Conservation (phyloP, 2,113 vertebrate species). For the Ammospiza caudacuta region DNA sequence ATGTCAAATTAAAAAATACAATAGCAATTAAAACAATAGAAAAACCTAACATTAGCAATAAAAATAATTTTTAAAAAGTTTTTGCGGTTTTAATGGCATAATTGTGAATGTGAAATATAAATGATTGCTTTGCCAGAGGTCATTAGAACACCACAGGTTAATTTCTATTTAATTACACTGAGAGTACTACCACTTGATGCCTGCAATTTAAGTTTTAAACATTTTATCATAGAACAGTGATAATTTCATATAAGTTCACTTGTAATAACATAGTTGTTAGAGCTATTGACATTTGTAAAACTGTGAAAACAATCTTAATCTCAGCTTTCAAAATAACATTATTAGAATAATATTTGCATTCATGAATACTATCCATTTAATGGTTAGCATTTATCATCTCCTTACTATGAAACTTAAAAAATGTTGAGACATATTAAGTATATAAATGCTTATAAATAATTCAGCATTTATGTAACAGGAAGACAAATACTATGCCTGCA, state of each 20-base stretch:
- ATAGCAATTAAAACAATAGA: background rate
- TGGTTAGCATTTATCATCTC: background rate
- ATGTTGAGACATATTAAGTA: background rate
- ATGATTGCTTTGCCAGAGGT: background rate
- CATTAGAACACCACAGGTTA: background rate
- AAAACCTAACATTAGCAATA: background rate
- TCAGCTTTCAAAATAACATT: background rate
- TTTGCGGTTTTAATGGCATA: background rate
- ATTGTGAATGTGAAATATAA: background rate
- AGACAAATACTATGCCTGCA: background rate
- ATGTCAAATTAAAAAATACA: background rate
- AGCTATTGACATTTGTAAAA: background rate
- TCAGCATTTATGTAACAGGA: background rate
- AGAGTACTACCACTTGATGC: background rate
- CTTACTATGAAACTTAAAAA: background rate
- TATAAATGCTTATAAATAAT: background rate
- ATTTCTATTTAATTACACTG: constrained; percentile 13
- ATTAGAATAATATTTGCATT: background rate
- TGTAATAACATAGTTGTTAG: background rate
- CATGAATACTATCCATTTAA: background rate
- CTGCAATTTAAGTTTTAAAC: background rate
- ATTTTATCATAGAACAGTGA: background rate
- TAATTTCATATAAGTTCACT: background rate
- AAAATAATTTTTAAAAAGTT: background rate
- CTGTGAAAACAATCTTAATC: background rate